Evolutionary conservation across 2,888 invertebrate species (phyloP).

Genomic region (Deilephila elpenor): DNA sequence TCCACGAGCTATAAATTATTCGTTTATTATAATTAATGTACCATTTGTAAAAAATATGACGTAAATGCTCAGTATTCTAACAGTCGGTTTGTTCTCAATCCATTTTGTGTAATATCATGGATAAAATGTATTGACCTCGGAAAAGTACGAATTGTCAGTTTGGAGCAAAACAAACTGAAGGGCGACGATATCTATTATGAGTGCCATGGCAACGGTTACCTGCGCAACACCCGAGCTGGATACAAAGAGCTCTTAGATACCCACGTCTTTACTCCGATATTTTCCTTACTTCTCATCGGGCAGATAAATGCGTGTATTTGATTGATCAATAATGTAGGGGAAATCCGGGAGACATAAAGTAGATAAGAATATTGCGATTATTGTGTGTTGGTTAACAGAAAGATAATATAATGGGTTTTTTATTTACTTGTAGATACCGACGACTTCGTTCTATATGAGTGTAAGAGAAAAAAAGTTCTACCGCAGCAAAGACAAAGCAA

Average conservation of each 20-base stretch:
- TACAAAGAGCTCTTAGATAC: background rate
- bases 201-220: slow-evolving; percentile 27
- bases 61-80: no score
- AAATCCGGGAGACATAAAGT: background rate
- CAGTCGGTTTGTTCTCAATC: background rate
- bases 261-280: background rate
- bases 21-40: background rate
- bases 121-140: slow-evolving; percentile 10
- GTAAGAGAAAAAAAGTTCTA: no score
- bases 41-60: background rate
- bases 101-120: background rate
- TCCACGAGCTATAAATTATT: no score
- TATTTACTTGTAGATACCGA: no score
- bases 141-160: slow-evolving; percentile 1
- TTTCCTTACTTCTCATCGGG: background rate
- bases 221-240: slow-evolving; percentile 13
- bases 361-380: background rate
- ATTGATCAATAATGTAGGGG: background rate
- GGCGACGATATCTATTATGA: background rate
- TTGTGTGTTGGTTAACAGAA: no score
- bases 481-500: no score
- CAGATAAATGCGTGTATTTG: background rate
- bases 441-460: no score
- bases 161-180: background rate
- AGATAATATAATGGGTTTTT: no score